These are phyloP conservation scores for Antheraea assamensis DNA, from an alignment of 2,888 invertebrate species.

Conservation along the genomic window DNA sequence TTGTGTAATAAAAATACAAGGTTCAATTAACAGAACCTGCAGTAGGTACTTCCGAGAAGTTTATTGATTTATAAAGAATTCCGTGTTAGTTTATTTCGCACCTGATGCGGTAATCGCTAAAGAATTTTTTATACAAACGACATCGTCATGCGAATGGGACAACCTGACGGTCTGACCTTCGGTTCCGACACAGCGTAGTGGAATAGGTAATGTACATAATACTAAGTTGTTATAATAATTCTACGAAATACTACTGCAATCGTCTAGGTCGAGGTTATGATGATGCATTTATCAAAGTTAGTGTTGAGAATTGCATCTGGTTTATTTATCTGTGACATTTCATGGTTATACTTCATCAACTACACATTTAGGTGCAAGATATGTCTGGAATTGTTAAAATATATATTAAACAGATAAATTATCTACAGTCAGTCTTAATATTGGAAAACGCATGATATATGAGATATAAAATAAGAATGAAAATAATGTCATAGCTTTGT, in stretches of 20 bases:
- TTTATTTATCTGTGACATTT: not conserved
- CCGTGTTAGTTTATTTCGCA: conserved; percentile 26
- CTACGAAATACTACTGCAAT: conserved; percentile 29
- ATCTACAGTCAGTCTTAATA: too few relatives aligned
- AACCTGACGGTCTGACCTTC: conserved; percentile 52
- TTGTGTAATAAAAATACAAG: not conserved
- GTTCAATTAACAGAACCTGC: not conserved
- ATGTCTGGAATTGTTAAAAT: too few relatives aligned
- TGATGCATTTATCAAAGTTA: conserved; percentile 6
- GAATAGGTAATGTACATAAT: conserved; percentile 36
- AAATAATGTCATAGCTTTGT: too few relatives aligned
- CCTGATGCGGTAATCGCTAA: conserved; percentile 54
- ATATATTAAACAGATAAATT: too few relatives aligned
- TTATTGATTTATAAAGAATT: conserved; percentile 10
- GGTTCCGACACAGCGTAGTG: conserved; percentile 41
- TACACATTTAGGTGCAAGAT: too few relatives aligned
- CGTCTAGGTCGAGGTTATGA: conserved; percentile 28
- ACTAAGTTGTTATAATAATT: conserved; percentile 34
- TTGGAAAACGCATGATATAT: too few relatives aligned
- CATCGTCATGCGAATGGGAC: conserved; percentile 50
- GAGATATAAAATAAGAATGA: too few relatives aligned
- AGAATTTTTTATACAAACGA: conserved; percentile 56
- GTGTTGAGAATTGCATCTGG: not conserved
- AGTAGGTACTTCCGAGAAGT: conserved; percentile 13
- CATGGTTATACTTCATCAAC: not conserved